Conservation (phyloP, 1,140 invertebrate species). For the Amyelois transitella region DNA sequence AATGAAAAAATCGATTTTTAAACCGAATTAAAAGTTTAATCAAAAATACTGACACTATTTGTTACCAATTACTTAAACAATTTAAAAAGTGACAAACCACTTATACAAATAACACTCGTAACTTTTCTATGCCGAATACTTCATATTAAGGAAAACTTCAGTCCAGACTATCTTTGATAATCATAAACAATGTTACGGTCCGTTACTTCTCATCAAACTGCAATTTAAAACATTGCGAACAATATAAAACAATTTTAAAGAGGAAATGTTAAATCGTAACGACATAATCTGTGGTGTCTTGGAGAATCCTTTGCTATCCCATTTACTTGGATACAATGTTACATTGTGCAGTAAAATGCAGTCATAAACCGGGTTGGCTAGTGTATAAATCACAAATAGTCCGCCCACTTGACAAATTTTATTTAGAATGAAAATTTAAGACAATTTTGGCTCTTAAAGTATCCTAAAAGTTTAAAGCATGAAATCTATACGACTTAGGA, state of each 20-base stretch:
- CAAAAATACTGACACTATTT: too few relatives aligned
- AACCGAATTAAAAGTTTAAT: too few relatives aligned
- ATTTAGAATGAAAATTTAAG: conserved; percentile 10
- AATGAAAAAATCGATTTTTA: too few relatives aligned
- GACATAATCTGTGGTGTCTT: conserved; percentile 1
- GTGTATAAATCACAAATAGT: conserved; percentile 17
- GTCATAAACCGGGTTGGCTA: conserved; percentile 21
- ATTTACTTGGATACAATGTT: conserved; percentile 8
- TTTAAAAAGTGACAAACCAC: too few relatives aligned
- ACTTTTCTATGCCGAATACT: too few relatives aligned
- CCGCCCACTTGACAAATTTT: conserved; percentile 15
- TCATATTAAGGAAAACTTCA: too few relatives aligned
- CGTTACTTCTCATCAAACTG: background rate
- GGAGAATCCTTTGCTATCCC: background rate
- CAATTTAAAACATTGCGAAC: background rate
- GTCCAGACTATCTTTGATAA: background rate
- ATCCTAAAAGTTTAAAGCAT: too few relatives aligned
- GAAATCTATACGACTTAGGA: background rate
- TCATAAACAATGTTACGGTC: too few relatives aligned
- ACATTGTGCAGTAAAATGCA: conserved; percentile 16
- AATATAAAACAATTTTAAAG: background rate
- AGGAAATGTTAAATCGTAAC: conserved; percentile 8
- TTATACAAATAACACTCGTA: too few relatives aligned
- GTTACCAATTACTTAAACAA: too few relatives aligned
- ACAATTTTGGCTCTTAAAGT: background rate